Base-by-base conservation (phyloP, 2,888 invertebrate genomes). In the Malachius bipustulatus region DNA sequence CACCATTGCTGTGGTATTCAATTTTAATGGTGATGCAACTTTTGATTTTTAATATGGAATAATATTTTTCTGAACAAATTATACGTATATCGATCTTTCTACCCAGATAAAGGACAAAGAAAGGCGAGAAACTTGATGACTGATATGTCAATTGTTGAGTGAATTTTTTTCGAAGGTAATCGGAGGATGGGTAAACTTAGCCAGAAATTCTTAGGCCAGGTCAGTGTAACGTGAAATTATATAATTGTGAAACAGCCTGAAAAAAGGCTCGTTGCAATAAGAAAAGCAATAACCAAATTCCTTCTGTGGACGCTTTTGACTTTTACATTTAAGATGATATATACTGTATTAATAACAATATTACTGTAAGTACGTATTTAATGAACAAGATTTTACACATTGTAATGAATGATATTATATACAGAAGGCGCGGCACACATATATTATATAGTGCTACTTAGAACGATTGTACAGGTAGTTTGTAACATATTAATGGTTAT, bases 221-320 rank as follows among this genome's bases (percentile, higher is more conserved):
- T 69, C 67, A 67, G 69, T 70, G 70, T 71, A 70, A 66, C 67
- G 68, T 70, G 68, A 71, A 49, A 43, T 52, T 49, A 41, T n/a
- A n/a, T 48, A 39, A 57, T 71, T 71, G 71, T 72, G 71, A 69
- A 71, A 70, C 67, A 69, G 70, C 70, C 70, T 68, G 66, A 67
- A 66, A 66, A 68, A 49, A 50, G 66, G 65, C 65, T 64, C 64
- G 62, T 63, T 61, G 66, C 65, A 66, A 66, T 66, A 66, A 65
- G n/a, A 58, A 62, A 57, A 66, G 66, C 66, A 66, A 66, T 66
- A 66, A 66, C 65, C 64, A 61, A 64, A 62, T 57, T 63, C 62
- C 63, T 63, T 64, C 58, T 62, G 62, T 65, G 65, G 66, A 63
- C 63, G 65, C 65, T 65, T 64, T 64, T 56, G 55, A 64, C 56